Evolutionary conservation across 2,888 invertebrate species (phyloP), one percentile per base, ranked within the genome.

Genomic region (Pollenia griseotomentosa): DNA sequence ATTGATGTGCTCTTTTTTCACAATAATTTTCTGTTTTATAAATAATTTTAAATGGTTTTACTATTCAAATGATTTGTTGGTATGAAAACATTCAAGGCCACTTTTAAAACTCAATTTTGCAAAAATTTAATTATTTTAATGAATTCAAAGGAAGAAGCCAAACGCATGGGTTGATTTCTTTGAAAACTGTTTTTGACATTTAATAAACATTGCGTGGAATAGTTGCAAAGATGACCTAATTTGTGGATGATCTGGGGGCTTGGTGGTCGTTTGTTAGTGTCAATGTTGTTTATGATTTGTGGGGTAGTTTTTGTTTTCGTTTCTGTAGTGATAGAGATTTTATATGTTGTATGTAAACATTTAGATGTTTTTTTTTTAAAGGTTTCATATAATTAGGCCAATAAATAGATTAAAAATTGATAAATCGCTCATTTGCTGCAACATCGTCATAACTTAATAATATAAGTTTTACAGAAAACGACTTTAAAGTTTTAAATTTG

Each of bases 71-170:
- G 57, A 66, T 74, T 81, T 81, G 16, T 57, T 48, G 9, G 46
- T 65, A 73, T 23, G 14, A 61, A 66, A 63, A 80, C 2, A 16
- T 73, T 73, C 81, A 81, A 81, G 73, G 81, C 10, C 55, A 65
- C 57, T 33, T 66, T 59, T 6, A n/a, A 3, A 57, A 16, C 42
- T 19, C 14, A 11, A n/a, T 42, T 44, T 61, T 61, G 44, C 61
- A 33, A 65, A 33, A 74, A 74, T 74, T 48, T 81, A 81, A 81
- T 81, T 81, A 66, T 57, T 74, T 48, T 57, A 81, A 81, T 81
- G 81, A 74, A 81, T 74, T 81, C 65, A 42, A 63, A 66, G 55
- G 23, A 65, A 46, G 46, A 51, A 33, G 70, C 46, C 51, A 68
- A 61, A 23, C 40, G 48, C 48, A 61, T 79, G 19, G 9, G 66